phyloP scores from a whole-genome alignment of 2,888 invertebrate genomes.

The Acrobasis suavella region DNA sequence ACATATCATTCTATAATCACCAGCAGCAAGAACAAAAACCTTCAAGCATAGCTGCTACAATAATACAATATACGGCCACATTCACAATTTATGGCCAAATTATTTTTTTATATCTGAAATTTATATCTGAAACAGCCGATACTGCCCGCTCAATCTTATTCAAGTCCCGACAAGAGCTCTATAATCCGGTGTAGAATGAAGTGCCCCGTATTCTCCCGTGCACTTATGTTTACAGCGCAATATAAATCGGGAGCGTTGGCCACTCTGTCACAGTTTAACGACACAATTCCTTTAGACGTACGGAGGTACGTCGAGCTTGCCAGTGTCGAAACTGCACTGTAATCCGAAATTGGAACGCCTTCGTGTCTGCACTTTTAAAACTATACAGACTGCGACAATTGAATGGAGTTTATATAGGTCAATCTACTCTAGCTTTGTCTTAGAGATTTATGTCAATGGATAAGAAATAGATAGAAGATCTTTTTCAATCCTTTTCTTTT shows the following conservation, averaged over 20 bases:
- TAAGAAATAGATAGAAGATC: background rate
- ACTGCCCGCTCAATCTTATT: constrained; percentile 14
- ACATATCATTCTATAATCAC: too few relatives aligned
- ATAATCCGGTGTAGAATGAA: constrained; percentile 15
- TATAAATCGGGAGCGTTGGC: constrained; percentile 21
- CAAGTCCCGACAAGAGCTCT: constrained; percentile 15
- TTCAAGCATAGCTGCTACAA: background rate
- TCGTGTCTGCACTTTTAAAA: constrained; percentile 16
- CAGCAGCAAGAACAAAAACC: too few relatives aligned
- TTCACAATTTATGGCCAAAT: background rate
- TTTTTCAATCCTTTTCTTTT: too few relatives aligned
- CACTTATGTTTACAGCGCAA: constrained; percentile 21
- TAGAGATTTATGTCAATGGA: background rate
- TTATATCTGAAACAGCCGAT: background rate
- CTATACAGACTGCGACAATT: constrained; percentile 10
- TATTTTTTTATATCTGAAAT: constrained; percentile 14
- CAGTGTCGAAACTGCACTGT: constrained; percentile 18
- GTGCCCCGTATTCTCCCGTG: constrained; percentile 16
- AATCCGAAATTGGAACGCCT: constrained; percentile 19
- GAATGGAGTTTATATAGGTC: constrained; percentile 5
- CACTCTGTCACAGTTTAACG: constrained; percentile 22
- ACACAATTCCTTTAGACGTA: constrained; percentile 21
- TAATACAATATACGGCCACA: background rate
- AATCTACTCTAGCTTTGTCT: background rate
- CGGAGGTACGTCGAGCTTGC: too few relatives aligned